Evolutionary conservation across 2,888 invertebrate species (phyloP), one percentile per base, ranked within the genome.

Genomic region (Aproaerema taeniolella): DNA sequence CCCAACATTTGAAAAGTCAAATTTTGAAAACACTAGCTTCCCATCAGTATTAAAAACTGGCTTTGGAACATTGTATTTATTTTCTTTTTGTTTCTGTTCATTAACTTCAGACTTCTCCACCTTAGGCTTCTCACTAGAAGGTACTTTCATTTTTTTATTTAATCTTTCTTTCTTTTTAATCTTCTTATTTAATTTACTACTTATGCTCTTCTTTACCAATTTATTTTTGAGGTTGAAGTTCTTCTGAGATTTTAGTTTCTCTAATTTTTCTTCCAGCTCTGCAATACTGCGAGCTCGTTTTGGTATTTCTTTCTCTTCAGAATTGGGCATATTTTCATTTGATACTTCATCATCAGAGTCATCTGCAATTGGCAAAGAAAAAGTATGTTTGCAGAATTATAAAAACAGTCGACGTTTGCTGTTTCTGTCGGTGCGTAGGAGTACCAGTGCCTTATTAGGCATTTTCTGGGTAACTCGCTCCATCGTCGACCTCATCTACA

Each of bases 21-120:
- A 95, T 82, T 97, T 97, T 3, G 96, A 96, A 66, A 94, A 97
- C 1, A 96, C 95, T 65, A 96, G 90, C 81, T 95, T 95, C 1
- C 93, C 94, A 47, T 95, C 93, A 53, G 91, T 92, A 68, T 96
- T 96, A 54, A 91, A 95, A 11, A 94, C 89, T n/a, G 93, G 92
- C 64, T 92, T 93, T 34, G 26, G 4, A 28, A 10, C n/a, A 12
- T 30, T 11, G 10, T 2, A n/a, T 37, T 29, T 30, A 9, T 30
- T 13, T 35, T 26, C 26, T 25, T 26, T 11, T 35, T 35, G 24
- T 45, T 45, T 45, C 55, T 43, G 54, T 62, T 29, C 61, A 34
- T 59, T 58, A 26, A 55, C 42, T 30, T 31, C 14, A 12, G 11
- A 4, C 11, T 11, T 31, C 13, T 30, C 17, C 14, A 8, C 13